Evolutionary conservation across 2,113 vertebrate genomes (phyloP).

Genomic region (Clinocottus analis): DNA sequence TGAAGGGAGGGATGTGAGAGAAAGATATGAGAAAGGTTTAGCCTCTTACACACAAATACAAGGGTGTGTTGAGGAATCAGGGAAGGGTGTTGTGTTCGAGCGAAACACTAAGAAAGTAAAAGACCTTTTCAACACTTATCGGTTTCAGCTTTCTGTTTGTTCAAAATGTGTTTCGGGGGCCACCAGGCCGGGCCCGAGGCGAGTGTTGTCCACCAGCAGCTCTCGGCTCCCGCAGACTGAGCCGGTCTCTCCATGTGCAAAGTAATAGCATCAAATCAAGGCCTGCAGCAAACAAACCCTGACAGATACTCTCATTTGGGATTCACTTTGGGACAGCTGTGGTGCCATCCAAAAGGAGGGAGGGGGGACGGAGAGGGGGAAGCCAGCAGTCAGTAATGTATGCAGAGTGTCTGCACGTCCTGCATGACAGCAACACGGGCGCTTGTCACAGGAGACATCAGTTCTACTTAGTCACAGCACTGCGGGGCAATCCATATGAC

Average conservation of each 20-base stretch:
- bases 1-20: constrained; percentile 51
- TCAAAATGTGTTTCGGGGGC: constrained; percentile 57
- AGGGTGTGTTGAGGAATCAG: constrained; percentile 56
- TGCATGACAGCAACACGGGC: constrained; percentile 78
- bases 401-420: constrained; percentile 78
- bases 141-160: constrained; percentile 64
- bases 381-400: constrained; percentile 76
- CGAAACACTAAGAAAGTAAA: constrained; percentile 42
- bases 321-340: constrained; percentile 82
- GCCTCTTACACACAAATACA: constrained; percentile 60
- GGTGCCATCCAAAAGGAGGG: constrained; percentile 65
- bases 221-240: constrained; percentile 54
- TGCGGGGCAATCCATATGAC: constrained; percentile 80
- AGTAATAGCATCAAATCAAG: constrained; percentile 78
- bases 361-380: constrained; percentile 53
- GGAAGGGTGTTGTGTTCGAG: constrained; percentile 57
- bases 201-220: constrained; percentile 73
- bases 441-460: constrained; percentile 82
- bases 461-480: constrained; percentile 82
- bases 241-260: constrained; percentile 67
- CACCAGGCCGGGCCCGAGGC: constrained; percentile 71
- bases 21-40: constrained; percentile 54
- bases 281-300: constrained; percentile 77
- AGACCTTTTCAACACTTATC: constrained; percentile 41
- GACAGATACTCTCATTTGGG: constrained; percentile 80